A percentile compares a stretch with the other conserved stretches of the same genome.
Conservation (phyloP, 2,113 vertebrate species). For the Mormyrus iriodes region DNA sequence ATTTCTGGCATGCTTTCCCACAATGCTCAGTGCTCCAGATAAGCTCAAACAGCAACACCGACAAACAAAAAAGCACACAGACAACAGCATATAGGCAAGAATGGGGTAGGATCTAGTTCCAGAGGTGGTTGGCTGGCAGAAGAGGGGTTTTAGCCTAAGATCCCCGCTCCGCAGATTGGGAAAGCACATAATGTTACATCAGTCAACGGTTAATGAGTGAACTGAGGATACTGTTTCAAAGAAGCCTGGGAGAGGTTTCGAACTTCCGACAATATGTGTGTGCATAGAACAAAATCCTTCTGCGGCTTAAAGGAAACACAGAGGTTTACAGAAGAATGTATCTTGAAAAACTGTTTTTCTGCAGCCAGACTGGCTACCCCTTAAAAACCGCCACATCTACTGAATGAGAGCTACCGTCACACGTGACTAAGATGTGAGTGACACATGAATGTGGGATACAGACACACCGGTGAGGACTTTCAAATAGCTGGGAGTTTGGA, state of each 20-base stretch:
- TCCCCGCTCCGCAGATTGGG: neutral
- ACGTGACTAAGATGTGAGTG: neutral
- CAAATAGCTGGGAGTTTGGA: neutral
- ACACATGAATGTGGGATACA: neutral
- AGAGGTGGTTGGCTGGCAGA: neutral
- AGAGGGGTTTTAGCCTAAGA: neutral
- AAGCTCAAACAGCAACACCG: neutral
- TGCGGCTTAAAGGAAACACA: neutral
- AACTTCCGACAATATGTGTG: neutral
- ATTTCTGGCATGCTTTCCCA: neutral
- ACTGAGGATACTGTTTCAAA: neutral
- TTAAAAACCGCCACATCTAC: neutral
- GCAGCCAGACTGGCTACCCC: neutral
- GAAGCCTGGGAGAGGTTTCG: neutral
- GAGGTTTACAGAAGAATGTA: neutral
- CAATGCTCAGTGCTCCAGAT: neutral
- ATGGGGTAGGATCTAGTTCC: neutral
- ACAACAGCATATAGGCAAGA: neutral
- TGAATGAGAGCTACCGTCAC: neutral
- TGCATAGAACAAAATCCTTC: neutral
- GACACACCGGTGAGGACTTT: neutral
- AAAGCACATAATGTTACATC: neutral
- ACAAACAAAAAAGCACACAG: neutral
- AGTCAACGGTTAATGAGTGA: neutral
- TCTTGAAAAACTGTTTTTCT: neutral